Base-by-base conservation (phyloP, 2,888 invertebrate species). In the Drosophila melanosoma region DNA sequence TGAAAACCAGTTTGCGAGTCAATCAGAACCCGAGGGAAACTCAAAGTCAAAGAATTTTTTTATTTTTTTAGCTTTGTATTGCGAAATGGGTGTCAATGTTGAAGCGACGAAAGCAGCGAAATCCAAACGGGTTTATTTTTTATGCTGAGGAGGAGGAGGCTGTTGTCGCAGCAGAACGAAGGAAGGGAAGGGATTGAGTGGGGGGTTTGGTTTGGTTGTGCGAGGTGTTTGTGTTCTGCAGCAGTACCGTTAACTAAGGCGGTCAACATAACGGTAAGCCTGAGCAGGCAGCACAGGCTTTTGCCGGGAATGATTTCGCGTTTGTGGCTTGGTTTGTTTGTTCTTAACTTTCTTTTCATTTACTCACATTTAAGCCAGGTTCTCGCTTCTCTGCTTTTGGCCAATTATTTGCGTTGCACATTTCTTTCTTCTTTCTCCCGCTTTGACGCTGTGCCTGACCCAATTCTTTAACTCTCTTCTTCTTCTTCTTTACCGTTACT, bases 181-280 rank as follows among this genome's bases (percentile, higher is more conserved):
- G 6, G 12, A 3, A n/a, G n/a, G n/a, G n/a, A n/a, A n/a, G n/a
- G 7, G 2, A 35, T 35, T 26, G 7, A 5, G n/a, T 12, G 3
- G 3, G 7, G 5, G 7, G 0, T 29, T 29, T n/a, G n/a, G 5
- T 29, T 6, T 5, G 29, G 29, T 5, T 29, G 6, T 20, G 45
- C 7, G 20, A 20, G 42, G 45, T 40, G 32, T 29, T 29, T 35
- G 69, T 32, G 67, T 69, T 67, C 74, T 67, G 71, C 69, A 70
- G 52, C 65, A 69, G 61, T 80, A 74, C 90, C 90, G 85, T 85
- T 85, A 85, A 77, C 72, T 63, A 74, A 71, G 70, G 88, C 90
- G 85, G 85, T 85, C 85, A 85, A 88, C 90, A 87, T 85, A 85
- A 85, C 85, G 90, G 84, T 82, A 69, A 62, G 58, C 20, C 58